Conservation (phyloP, 2,888 invertebrate species). For the Cantharis flavilabris region DNA sequence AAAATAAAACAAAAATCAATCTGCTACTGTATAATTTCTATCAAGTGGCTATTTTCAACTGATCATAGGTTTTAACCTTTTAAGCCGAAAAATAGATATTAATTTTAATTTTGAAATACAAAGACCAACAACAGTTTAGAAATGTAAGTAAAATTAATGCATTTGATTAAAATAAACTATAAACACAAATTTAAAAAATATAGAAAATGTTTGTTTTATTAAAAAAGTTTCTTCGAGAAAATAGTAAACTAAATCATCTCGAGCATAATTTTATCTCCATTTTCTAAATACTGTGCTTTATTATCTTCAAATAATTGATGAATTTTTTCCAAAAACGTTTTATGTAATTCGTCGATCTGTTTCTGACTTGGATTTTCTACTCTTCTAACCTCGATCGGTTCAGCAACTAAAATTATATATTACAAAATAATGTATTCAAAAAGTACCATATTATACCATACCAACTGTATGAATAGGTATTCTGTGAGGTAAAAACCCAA, state of each 20-base stretch:
- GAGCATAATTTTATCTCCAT: constrained; percentile 57
- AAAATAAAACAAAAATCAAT: too few species aligned
- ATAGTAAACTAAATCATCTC: not conserved
- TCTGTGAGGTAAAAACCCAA: constrained; percentile 83
- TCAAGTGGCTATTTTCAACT: too few species aligned
- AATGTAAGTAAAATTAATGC: too few species aligned
- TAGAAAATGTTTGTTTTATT: not conserved
- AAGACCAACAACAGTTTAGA: too few species aligned
- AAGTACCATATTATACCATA: constrained; percentile 46
- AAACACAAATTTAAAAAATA: not conserved
- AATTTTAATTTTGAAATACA: too few species aligned
- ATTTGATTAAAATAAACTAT: too few species aligned
- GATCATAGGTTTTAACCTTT: too few species aligned
- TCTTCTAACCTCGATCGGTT: constrained; percentile 77
- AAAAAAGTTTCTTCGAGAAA: not conserved
- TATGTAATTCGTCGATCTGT: constrained; percentile 77
- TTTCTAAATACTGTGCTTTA: constrained; percentile 74
- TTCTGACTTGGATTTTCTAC: constrained; percentile 74
- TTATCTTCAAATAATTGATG: constrained; percentile 78
- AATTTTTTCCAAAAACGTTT: constrained; percentile 71
- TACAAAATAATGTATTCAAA: not conserved
- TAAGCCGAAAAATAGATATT: too few species aligned
- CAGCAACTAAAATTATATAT: constrained; percentile 71
- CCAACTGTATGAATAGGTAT: constrained; percentile 84
- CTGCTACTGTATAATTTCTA: too few species aligned